phyloP scores from a whole-genome alignment of 2,113 vertebrate species.

The Centropus bengalensis region DNA sequence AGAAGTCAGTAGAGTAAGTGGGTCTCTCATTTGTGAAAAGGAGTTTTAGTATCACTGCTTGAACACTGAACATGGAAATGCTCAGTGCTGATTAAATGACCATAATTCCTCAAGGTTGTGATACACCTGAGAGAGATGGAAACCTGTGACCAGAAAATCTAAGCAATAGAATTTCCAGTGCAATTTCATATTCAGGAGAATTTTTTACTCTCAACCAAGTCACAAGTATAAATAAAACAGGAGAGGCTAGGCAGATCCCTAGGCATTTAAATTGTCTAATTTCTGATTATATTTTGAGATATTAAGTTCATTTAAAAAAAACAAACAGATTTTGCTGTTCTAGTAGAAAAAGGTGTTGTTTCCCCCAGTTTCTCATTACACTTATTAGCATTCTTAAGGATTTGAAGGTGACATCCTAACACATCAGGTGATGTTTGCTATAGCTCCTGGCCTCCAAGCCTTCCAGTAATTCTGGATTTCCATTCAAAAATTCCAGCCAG shows the following conservation, averaged over 20 bases:
- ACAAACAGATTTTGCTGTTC: background rate
- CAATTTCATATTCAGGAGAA: background rate
- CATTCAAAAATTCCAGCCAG: slow-evolving; percentile 30
- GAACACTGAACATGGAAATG: slow-evolving; percentile 67
- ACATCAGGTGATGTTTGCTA: background rate
- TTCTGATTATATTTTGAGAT: slow-evolving; percentile 13
- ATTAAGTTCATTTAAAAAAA: background rate
- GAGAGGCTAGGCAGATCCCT: background rate
- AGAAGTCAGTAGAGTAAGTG: slow-evolving; percentile 24
- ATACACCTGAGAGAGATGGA: slow-evolving; percentile 32
- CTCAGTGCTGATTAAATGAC: slow-evolving; percentile 62
- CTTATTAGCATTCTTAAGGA: background rate
- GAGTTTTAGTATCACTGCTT: slow-evolving; percentile 28
- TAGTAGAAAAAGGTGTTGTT: background rate
- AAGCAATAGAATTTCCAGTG: slow-evolving; percentile 42
- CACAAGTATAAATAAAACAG: background rate
- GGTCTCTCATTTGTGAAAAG: slow-evolving; percentile 59
- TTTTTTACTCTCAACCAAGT: background rate
- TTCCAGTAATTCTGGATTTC: slow-evolving; percentile 58
- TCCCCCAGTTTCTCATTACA: background rate
- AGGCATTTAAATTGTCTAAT: slow-evolving; percentile 1
- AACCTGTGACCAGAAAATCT: slow-evolving; percentile 48
- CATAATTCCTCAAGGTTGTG: slow-evolving; percentile 68
- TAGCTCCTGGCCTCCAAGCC: slow-evolving; percentile 1
- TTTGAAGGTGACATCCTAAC: background rate